Conservation (phyloP, 2,888 invertebrate species). For the Dryobotodes eremita region DNA sequence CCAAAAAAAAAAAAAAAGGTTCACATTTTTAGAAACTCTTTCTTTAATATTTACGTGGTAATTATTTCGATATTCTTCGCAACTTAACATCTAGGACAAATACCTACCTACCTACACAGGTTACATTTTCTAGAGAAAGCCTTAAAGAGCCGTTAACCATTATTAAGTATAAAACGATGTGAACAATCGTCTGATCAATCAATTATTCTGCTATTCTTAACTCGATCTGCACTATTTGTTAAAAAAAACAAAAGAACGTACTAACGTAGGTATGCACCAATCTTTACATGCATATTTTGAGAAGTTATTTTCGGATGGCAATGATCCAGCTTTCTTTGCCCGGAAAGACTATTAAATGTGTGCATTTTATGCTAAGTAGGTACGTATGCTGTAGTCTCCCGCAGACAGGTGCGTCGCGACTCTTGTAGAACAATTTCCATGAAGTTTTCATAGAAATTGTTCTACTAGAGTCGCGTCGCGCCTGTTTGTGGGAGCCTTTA, state of each 20-base stretch:
- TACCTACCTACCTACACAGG: not conserved
- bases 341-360: slow-evolving; percentile 7
- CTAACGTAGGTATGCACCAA: not conserved
- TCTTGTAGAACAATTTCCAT: too few species aligned
- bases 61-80: not conserved
- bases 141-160: not conserved
- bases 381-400: not conserved
- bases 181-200: not conserved
- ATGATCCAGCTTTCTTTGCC: slow-evolving; percentile 10
- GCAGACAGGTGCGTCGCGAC: too few species aligned
- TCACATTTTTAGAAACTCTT: not conserved
- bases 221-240: not conserved
- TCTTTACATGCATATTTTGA: not conserved
- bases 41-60: not conserved
- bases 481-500: too few species aligned
- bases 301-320: slow-evolving; percentile 28
- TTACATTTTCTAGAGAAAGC: not conserved
- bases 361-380: not conserved
- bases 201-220: not conserved
- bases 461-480: too few species aligned
- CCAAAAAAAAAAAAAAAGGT: too few species aligned
- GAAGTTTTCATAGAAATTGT: too few species aligned
- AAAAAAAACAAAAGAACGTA: not conserved
- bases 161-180: not conserved
- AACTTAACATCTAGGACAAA: not conserved